Base-by-base conservation (phyloP, 2,888 invertebrate species). In the Drosophila mimetica region DNA sequence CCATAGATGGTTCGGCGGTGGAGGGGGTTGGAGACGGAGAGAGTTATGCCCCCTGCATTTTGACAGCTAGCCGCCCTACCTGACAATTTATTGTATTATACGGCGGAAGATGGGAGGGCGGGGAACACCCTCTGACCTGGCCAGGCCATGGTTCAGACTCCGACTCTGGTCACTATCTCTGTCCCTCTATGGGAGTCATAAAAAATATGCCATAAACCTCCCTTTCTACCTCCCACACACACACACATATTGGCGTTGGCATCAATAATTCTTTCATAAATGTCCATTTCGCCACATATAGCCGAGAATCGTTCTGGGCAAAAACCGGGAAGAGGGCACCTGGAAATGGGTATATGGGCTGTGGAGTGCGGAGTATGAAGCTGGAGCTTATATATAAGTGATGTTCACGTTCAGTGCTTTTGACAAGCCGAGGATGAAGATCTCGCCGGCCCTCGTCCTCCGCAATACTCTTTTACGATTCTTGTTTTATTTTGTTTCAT, bases 181-280 rank as follows among this genome's bases (percentile, higher is more conserved):
- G 39, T 55, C 32, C 14, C 67, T 55, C 57, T 64, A 30, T 53
- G 70, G 60, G 59, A 79, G 70, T 77, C 81, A 79, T 79, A 83
- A 86, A 85, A 83, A 85, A 86, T 78, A 83, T 80, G 83, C 78
- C 76, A 83, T 83, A 82, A 84, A 81, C 74, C 71, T 71, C 36
- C 63, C 32, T 22, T 16, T 11, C 39, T 42, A n/a, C 3, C 32
- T 14, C 47, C 46, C 58, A 39, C 51, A 59, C 69, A 59, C 61
- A 65, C 50, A 63, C 28, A 64, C 73, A 75, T 66, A 66, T 75
- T 77, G 76, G 63, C 67, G 69, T 52, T 80, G 86, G 78, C 83
- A 86, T 85, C 85, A 84, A 90, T 90, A 89, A 89, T 88, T 89
- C 88, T 82, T 86, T 77, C 80, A 88, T 88, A 89, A 90, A 89